Percentiles rank a stretch among this genome's conserved stretches.
Conservation (phyloP, 2,113 vertebrate genomes). For the Panurus biarmicus region DNA sequence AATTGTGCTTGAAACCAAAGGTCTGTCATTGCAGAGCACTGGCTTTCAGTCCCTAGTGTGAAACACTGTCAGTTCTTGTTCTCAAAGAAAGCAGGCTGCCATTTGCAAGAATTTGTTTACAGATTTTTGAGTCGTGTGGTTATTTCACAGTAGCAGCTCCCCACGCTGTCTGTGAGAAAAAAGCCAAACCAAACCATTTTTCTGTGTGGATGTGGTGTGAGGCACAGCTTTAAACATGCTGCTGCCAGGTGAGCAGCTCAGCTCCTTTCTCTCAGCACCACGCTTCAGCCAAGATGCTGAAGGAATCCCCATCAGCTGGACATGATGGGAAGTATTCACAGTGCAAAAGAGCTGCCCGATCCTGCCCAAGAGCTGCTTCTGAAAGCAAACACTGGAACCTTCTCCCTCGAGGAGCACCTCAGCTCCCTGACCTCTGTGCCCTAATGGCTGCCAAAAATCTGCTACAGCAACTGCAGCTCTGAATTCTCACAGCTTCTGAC, state of each 20-base stretch:
- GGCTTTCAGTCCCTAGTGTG: background rate
- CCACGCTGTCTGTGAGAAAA: background rate
- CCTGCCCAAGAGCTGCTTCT: background rate
- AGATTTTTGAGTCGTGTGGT: rapidly evolving
- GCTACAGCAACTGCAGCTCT: background rate
- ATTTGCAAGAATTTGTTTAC: background rate
- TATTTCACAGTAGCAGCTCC: background rate
- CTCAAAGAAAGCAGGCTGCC: background rate
- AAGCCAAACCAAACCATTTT: background rate
- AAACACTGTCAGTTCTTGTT: background rate
- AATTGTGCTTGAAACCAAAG: background rate
- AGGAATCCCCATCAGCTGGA: background rate
- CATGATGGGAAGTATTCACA: rapidly evolving
- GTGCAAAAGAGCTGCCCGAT: background rate
- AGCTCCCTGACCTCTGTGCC: background rate
- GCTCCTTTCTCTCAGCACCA: background rate
- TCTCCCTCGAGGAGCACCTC: background rate
- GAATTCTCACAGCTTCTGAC: background rate
- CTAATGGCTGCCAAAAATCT: background rate
- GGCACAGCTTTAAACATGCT: background rate
- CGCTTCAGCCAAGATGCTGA: background rate
- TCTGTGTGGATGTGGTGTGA: background rate
- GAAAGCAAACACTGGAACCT: background rate
- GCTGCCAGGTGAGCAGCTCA: background rate
- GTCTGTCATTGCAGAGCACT: background rate